A percentile compares a stretch with the other conserved stretches of the same genome.
Conservation (phyloP, 2,113 vertebrate genomes). For the Elephas maximus region DNA sequence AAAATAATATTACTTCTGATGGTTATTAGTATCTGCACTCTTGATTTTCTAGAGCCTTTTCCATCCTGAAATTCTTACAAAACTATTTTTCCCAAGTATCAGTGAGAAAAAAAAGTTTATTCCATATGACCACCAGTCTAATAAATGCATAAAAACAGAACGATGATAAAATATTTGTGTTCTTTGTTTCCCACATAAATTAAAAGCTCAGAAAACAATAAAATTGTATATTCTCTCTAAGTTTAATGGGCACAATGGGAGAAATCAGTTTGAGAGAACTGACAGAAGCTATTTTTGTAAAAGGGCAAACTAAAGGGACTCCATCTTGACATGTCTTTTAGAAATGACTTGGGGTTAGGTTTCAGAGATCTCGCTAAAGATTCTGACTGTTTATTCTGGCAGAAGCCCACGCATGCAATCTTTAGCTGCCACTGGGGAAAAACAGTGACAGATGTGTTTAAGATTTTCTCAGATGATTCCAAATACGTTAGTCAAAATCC, state of each 20-base stretch:
- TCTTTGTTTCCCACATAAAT: not conserved
- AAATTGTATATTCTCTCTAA: not conserved
- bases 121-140: not conserved
- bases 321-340: not conserved
- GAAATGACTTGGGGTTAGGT: slow-evolving; percentile 52
- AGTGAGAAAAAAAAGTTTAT: not conserved
- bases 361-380: slow-evolving; percentile 44
- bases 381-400: slow-evolving; percentile 43
- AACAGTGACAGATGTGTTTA: slow-evolving; percentile 56
- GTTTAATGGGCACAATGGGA: not conserved
- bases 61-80: slow-evolving; percentile 12
- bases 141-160: not conserved
- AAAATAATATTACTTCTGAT: not conserved
- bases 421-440: slow-evolving; percentile 31
- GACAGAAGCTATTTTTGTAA: slow-evolving; percentile 72
- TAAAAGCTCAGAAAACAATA: slow-evolving; percentile 5
- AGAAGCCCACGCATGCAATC: not conserved
- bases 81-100: slow-evolving; percentile 13
- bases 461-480: slow-evolving; percentile 67
- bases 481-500: slow-evolving; percentile 57
- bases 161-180: not conserved
- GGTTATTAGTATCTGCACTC: not conserved
- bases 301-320: slow-evolving; percentile 51
- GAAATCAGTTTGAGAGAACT: rapidly evolving
- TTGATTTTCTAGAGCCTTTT: not conserved